Evolutionary conservation across 1,140 invertebrate genomes (phyloP).

Genomic region (Drosophila virilis): DNA sequence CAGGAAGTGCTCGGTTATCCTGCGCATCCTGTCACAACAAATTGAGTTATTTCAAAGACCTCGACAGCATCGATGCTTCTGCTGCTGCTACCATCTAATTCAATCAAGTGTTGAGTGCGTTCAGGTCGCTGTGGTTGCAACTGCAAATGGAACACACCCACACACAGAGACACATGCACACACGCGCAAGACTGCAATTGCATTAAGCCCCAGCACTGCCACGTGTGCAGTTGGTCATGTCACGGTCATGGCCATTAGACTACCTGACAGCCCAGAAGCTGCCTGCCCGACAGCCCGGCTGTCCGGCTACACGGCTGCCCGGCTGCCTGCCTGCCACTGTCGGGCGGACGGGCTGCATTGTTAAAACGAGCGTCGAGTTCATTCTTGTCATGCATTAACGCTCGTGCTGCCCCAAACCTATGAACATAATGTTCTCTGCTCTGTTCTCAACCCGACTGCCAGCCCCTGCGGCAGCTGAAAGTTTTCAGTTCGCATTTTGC

Average conservation of each 20-base stretch:
- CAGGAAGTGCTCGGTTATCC: not conserved
- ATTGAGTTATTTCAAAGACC: constrained; percentile 47
- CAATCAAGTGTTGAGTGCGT: constrained; percentile 31
- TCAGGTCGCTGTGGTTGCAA: constrained; percentile 7
- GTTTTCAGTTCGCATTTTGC: not conserved
- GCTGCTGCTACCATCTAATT: constrained; percentile 53
- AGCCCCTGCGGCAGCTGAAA: not conserved
- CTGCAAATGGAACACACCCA: constrained; percentile 13
- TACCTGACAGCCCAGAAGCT: constrained; percentile 14
- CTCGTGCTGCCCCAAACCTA: not conserved
- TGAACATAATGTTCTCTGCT: not conserved
- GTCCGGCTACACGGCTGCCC: too few relatives aligned
- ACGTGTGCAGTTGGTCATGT: constrained; percentile 42
- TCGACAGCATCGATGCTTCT: not conserved
- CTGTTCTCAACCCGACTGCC: not conserved
- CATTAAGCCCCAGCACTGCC: not conserved
- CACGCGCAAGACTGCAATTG: not conserved
- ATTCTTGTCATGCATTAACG: constrained; percentile 23
- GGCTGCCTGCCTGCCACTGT: not conserved
- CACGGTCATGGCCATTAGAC: constrained; percentile 48
- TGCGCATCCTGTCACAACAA: constrained; percentile 35
- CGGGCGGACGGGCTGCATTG: constrained; percentile 3
- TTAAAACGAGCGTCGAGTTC: constrained; percentile 1
- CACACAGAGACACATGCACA: constrained; percentile 23
- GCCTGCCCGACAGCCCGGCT: too few relatives aligned